Evolutionary conservation across 2,888 invertebrate species (phyloP).

Genomic region (Luperina nickerlii): DNA sequence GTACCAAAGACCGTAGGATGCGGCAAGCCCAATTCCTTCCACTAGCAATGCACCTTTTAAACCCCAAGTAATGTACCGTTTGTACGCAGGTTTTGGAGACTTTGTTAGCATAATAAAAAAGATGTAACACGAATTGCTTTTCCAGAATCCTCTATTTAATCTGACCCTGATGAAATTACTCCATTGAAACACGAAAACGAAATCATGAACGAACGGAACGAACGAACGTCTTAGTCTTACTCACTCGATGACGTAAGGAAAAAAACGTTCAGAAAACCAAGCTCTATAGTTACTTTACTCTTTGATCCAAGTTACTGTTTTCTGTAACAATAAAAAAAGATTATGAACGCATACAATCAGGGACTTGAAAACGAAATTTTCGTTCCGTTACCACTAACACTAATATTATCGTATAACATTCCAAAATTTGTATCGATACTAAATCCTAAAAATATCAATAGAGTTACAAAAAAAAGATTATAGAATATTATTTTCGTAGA

Average conservation of each 20-base stretch:
- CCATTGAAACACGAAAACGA: conserved; percentile 60
- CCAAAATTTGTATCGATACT: too few species aligned
- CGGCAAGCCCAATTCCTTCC: conserved; percentile 91
- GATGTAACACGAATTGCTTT: conserved; percentile 33
- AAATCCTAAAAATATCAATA: too few species aligned
- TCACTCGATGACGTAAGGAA: conserved; percentile 74
- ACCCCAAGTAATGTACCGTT: conserved; percentile 88
- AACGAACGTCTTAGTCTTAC: not conserved
- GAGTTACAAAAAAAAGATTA: too few species aligned
- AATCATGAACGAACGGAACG: conserved; percentile 28
- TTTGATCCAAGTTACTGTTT: too few species aligned
- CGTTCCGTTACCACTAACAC: too few species aligned
- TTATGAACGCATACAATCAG: too few species aligned
- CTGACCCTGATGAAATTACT: conserved; percentile 39
- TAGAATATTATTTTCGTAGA: too few species aligned
- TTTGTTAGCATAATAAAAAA: conserved; percentile 92
- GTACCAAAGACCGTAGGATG: conserved; percentile 92
- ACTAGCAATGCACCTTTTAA: conserved; percentile 90
- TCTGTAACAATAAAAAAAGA: not conserved
- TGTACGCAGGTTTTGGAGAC: conserved; percentile 89
- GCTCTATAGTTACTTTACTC: too few species aligned
- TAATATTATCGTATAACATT: too few species aligned
- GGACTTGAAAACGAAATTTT: too few species aligned
- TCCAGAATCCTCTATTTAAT: conserved; percentile 27
- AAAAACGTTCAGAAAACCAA: conserved; percentile 52